A percentile compares a stretch with the other conserved stretches of the same genome.
Evolutionary conservation across 1,140 invertebrate species (phyloP).

Genomic region (Hycleus cichorii): DNA sequence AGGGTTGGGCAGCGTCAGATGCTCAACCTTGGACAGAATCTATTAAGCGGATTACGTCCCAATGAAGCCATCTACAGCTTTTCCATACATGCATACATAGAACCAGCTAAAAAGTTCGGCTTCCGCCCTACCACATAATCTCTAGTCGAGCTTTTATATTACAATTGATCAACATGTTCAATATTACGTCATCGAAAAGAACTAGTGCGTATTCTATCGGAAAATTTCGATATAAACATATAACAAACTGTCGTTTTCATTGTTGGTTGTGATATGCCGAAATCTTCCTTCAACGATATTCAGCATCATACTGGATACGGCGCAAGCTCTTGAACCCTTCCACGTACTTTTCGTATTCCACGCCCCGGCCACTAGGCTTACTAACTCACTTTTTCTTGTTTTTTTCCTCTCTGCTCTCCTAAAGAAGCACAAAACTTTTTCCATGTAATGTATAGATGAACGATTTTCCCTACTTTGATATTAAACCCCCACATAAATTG

Average conservation of each 20-base stretch:
- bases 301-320: conserved; percentile 19
- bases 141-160: too few species aligned
- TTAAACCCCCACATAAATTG: conserved; percentile 10
- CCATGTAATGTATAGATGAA: conserved; percentile 15
- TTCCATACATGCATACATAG: neutral
- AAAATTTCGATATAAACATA: too few species aligned
- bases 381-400: conserved; percentile 34
- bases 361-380: conserved; percentile 34
- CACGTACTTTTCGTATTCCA: conserved; percentile 25
- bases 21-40: conserved; percentile 36
- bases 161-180: too few species aligned
- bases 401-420: conserved; percentile 15
- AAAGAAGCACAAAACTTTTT: conserved; percentile 18
- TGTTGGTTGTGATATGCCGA: too few species aligned
- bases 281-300: conserved; percentile 9
- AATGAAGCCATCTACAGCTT: conserved; percentile 35
- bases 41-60: conserved; percentile 41
- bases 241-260: too few species aligned
- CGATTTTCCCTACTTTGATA: conserved; percentile 8
- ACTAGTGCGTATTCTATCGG: too few species aligned
- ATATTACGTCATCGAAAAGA: too few species aligned
- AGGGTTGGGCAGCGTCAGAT: conserved; percentile 35
- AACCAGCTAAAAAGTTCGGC: conserved; percentile 23
- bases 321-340: conserved; percentile 34
- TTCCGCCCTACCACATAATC: conserved; percentile 33